Evolutionary conservation across 2,888 invertebrate species (phyloP), one percentile per base, ranked within the genome.

Genomic region (Leptopterna dolabrata): DNA sequence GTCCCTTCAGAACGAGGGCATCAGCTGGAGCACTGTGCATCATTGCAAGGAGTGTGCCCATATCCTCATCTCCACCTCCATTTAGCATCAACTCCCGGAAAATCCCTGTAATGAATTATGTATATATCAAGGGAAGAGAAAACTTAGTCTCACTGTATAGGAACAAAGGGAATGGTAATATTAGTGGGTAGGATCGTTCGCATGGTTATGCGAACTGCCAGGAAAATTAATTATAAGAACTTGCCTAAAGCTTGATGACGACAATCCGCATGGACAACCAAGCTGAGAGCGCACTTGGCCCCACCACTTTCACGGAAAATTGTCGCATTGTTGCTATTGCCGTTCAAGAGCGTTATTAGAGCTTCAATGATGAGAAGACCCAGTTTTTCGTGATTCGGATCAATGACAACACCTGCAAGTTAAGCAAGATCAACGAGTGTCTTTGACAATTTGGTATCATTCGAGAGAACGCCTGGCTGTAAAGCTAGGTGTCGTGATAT

Each of bases 291-390:
- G 92, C 97, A 97, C 90, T 97, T 96, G 0, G 98, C 97, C 9
- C 98, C 98, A 0, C 97, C 97, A 91, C 97, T 97, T 91, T 98
- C 98, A 85, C 98, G 94, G 91, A 99, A 97, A 88, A 98, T 97
- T 91, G 95, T 96, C 73, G 98, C 98, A 92, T 99, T 99, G 90
- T 95, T 95, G 87, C 95, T 94, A 92, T 97, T 98, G 9, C 96
- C 95, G 90, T 95, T 95, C 89, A 99, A 93, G 73, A 98, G 92
- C 43, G 96, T 94, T 0, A 97, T 96, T 86, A 99, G 92, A 1
- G 97, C 96, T 91, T 98, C 98, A 93, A 98, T 96, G 0, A 98
- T 94, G 90, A 97, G 93, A 89, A 95, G 94, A 14, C 98, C 98
- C 89, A 98, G 92, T 87, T 90, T 90, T 70, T 90, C 91, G 27